Evolutionary conservation across 2,888 invertebrate genomes (phyloP).

Genomic region (Plutella xylostella): DNA sequence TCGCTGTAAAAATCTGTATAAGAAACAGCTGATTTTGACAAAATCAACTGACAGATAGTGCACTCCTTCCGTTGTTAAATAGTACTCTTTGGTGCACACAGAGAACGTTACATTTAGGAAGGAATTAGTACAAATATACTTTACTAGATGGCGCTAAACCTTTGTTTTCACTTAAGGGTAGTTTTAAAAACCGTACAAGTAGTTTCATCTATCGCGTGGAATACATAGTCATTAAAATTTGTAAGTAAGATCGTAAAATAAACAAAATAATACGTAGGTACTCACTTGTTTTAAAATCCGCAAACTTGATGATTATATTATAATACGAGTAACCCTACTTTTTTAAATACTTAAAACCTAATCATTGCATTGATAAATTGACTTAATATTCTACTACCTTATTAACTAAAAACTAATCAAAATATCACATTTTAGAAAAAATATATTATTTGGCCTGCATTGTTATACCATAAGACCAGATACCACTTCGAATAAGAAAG

Average conservation of each 20-base stretch:
- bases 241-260: no score
- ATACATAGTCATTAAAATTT: neutral
- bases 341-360: constrained; percentile 7
- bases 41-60: no score
- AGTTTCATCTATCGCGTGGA: neutral
- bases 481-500: constrained; percentile 58
- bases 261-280: neutral
- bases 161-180: no score
- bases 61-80: no score
- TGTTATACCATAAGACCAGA: constrained; percentile 51
- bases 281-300: no score
- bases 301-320: no score
- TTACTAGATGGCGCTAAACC: no score
- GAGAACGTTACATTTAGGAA: no score
- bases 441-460: constrained; percentile 21
- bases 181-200: neutral
- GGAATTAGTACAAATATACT: no score
- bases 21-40: constrained; percentile 5
- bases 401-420: constrained; percentile 27
- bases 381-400: constrained; percentile 38
- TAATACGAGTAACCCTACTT: neutral
- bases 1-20: neutral
- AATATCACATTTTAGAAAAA: constrained; percentile 53
- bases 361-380: constrained; percentile 52
- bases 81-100: no score